Conservation (phyloP, 2,888 invertebrate species). For the Limnephilus auricula region DNA sequence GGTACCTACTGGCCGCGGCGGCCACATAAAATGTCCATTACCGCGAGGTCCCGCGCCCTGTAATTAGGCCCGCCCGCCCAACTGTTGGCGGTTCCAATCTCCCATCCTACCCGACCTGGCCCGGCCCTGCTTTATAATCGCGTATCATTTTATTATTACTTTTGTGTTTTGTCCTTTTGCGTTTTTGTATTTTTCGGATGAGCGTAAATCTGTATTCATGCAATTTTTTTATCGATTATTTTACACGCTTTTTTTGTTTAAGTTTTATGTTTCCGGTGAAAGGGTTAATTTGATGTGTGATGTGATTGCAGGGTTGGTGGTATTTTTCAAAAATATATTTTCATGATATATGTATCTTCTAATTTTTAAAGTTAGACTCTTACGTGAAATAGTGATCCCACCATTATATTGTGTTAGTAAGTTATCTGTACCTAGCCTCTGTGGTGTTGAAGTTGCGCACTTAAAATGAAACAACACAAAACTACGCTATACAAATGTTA, state of each 20-base stretch:
- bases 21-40: constrained; percentile 2
- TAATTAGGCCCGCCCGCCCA: constrained; percentile 31
- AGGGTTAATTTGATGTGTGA: background rate
- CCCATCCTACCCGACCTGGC: background rate
- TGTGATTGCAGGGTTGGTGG: background rate
- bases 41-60: constrained; percentile 24
- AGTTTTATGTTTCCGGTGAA: background rate
- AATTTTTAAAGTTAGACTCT: background rate
- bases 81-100: constrained; percentile 23
- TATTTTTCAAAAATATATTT: background rate
- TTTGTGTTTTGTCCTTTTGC: constrained; percentile 33
- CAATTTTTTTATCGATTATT: background rate
- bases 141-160: constrained; percentile 38
- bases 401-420: too few relatives aligned
- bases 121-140: background rate
- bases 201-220: constrained; percentile 2
- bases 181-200: background rate
- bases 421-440: too few relatives aligned
- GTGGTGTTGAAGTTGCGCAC: too few relatives aligned
- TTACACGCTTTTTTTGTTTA: background rate
- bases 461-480: too few relatives aligned
- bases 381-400: too few relatives aligned
- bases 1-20: too few relatives aligned
- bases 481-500: too few relatives aligned
- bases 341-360: background rate